Percentiles rank a stretch among this genome's conserved stretches.
Conservation (phyloP, 1,140 invertebrate species). For the Phocides pigmalion region DNA sequence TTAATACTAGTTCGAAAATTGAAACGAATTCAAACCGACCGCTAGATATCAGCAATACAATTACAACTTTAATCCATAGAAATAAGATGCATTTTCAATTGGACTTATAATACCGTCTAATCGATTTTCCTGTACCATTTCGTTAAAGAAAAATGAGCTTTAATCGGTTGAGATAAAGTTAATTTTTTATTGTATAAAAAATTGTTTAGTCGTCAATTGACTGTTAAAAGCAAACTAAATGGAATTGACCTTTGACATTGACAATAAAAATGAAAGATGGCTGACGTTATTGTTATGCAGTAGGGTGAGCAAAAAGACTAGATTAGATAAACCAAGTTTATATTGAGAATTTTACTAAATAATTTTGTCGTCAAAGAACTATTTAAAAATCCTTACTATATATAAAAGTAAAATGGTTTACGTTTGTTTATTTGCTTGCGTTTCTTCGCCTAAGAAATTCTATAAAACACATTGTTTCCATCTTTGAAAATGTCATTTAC, state of each 20-base stretch:
- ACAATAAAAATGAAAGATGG: slow-evolving; percentile 53
- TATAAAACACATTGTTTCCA: too few relatives aligned
- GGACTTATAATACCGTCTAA: too few relatives aligned
- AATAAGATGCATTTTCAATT: too few relatives aligned
- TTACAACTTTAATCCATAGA: background rate
- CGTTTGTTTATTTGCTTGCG: too few relatives aligned
- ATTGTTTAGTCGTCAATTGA: slow-evolving; percentile 25
- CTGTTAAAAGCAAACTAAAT: slow-evolving; percentile 48
- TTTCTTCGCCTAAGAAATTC: too few relatives aligned
- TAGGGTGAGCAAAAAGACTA: background rate
- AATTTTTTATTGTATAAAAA: background rate
- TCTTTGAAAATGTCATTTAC: too few relatives aligned
- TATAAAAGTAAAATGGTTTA: too few relatives aligned
- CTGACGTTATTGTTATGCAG: slow-evolving; percentile 39
- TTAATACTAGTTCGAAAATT: slow-evolving; percentile 4
- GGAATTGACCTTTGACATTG: slow-evolving; percentile 53
- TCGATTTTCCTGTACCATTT: background rate
- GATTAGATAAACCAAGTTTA: too few relatives aligned
- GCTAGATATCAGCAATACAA: slow-evolving; percentile 3
- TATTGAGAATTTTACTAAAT: too few relatives aligned
- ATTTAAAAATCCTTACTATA: too few relatives aligned
- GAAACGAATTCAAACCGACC: slow-evolving; percentile 3
- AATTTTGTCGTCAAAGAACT: too few relatives aligned
- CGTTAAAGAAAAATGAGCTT: background rate
- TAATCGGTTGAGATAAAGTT: background rate